Conservation (phyloP, 2,113 vertebrate species). For the Lycaon pictus region DNA sequence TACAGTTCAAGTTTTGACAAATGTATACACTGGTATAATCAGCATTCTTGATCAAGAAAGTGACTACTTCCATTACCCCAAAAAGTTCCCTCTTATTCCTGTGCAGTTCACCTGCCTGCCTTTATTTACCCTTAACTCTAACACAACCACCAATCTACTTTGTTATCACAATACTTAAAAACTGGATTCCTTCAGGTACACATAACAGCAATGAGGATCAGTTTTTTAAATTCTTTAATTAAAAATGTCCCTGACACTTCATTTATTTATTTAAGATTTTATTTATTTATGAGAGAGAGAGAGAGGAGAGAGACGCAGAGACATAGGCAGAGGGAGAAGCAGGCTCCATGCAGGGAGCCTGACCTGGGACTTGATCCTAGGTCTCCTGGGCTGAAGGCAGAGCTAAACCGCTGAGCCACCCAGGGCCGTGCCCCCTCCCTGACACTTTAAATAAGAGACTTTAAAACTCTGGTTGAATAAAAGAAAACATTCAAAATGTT, state of each 20-base stretch:
- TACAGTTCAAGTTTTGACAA: not conserved
- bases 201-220: not conserved
- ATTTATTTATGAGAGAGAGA: too few relatives aligned
- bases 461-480: not conserved
- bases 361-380: too few relatives aligned
- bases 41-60: not conserved
- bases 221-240: not conserved
- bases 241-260: not conserved
- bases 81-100: not conserved
- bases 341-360: too few relatives aligned
- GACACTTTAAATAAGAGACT: not conserved
- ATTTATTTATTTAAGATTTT: too few relatives aligned
- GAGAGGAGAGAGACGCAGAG: too few relatives aligned
- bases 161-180: slow-evolving; percentile 6
- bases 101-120: not conserved
- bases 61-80: not conserved
- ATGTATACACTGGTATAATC: not conserved
- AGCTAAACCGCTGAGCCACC: too few relatives aligned
- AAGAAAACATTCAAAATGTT: not conserved
- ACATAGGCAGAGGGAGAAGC: too few relatives aligned
- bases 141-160: not conserved
- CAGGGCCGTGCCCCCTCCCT: not conserved
- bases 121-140: not conserved
- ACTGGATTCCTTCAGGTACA: slow-evolving; percentile 1
- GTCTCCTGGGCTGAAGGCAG: too few relatives aligned